Evolutionary conservation across 1,140 invertebrate species (phyloP).

Genomic region (Antheraea mylitta): DNA sequence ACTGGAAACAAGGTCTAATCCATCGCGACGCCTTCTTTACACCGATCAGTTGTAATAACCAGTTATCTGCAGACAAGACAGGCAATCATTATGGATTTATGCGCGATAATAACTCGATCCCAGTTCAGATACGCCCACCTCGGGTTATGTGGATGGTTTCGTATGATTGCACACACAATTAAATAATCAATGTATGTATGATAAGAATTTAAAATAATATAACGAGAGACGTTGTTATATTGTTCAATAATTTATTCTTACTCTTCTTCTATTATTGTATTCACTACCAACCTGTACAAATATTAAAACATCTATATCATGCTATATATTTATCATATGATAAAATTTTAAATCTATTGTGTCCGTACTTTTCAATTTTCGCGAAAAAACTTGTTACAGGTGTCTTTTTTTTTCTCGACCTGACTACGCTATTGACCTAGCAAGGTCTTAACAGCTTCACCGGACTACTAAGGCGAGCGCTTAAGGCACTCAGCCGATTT

Average conservation of each 20-base stretch:
- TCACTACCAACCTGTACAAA: too few species aligned
- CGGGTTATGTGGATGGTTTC: slow-evolving; percentile 4
- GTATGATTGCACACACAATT: neutral
- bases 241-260: neutral
- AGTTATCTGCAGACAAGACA: slow-evolving; percentile 29
- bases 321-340: too few species aligned
- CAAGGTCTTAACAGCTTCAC: too few species aligned
- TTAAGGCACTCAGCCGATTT: too few species aligned
- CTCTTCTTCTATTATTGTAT: too few species aligned
- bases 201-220: neutral
- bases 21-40: slow-evolving; percentile 37
- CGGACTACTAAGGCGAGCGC: too few species aligned
- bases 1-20: slow-evolving; percentile 32
- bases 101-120: slow-evolving; percentile 36
- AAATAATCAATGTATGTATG: neutral
- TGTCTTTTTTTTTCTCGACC: too few species aligned
- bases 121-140: slow-evolving; percentile 29
- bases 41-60: slow-evolving; percentile 38
- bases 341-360: too few species aligned
- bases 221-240: neutral
- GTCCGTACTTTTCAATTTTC: too few species aligned
- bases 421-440: too few species aligned
- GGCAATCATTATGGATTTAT: slow-evolving; percentile 51
- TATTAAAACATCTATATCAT: too few species aligned
- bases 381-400: too few species aligned